A percentile compares a stretch with the other conserved stretches of the same genome.
phyloP scores from a whole-genome alignment of 2,113 vertebrate genomes.

The Sturnira hondurensis region DNA sequence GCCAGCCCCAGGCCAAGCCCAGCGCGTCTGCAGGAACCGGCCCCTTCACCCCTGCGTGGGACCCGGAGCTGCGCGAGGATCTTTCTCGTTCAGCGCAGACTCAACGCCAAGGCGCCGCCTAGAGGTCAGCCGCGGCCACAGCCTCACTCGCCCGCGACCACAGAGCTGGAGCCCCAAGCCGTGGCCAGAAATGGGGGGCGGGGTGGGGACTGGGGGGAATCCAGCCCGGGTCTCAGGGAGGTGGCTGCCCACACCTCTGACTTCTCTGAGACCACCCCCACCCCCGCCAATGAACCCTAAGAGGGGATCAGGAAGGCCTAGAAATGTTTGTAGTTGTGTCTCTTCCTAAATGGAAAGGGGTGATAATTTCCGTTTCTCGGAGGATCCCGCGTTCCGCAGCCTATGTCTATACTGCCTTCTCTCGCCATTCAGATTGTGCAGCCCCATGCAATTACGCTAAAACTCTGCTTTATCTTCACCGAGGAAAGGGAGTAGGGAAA shows the following conservation, averaged over 20 bases:
- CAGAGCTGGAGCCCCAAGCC: conserved; percentile 90
- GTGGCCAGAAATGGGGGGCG: conserved; percentile 85
- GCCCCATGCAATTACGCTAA: neutral
- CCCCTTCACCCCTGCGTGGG: conserved; percentile 83
- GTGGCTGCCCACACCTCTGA: neutral
- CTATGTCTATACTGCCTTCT: neutral
- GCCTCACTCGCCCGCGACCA: conserved; percentile 83
- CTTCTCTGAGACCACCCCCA: neutral
- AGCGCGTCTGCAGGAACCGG: conserved; percentile 82
- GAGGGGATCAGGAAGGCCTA: neutral
- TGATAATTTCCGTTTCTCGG: neutral
- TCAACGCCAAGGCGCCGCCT: conserved; percentile 89
- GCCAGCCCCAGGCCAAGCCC: conserved; percentile 31
- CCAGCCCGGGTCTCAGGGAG: neutral
- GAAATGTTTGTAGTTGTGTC: neutral
- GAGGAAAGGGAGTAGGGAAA: neutral
- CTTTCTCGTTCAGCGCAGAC: conserved; percentile 89
- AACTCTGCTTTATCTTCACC: neutral
- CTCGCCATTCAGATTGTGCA: neutral
- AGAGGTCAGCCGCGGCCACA: conserved; percentile 88
- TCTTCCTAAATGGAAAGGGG: neutral
- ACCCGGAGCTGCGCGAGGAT: conserved; percentile 86
- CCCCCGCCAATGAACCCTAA: neutral
- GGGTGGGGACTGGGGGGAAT: conserved; percentile 76
- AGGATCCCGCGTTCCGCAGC: neutral